Evolutionary conservation across 1,140 invertebrate genomes (phyloP), one percentile per base, ranked within the genome.

Genomic region (Papilio polytes): DNA sequence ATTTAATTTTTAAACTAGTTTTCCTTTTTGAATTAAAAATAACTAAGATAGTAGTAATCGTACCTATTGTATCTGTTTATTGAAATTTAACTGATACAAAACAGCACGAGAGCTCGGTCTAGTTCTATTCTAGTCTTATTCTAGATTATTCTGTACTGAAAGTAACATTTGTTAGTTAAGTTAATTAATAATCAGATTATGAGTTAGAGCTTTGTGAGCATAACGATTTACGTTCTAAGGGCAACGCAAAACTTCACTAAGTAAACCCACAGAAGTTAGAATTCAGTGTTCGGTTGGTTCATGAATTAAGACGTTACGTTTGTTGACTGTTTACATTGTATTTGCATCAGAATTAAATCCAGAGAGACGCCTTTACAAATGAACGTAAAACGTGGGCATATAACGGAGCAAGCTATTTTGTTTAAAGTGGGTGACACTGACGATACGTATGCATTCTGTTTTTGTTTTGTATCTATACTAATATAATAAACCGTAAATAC

Each of bases 281-380:
- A 85, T 85, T 87, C 66, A 63, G 53, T 0, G 51, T 63, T 63
- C 80, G 80, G 85, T 85, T 83, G 81, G 80, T 82, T 31, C 80
- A 84, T 84, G 86, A 86, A 87, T 87, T 83, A 86, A 85, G 81
- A 80, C 80, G 83, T 63, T 44, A 63, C 80, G 76, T 84, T 80
- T 76, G 59, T 56, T 51, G 72, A 77, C 70, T 90, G 85, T 93
- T 91, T 91, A 86, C 81, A 84, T 82, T 82, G 73, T 80, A 90
- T 91, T 90, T 89, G 87, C 88, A 91, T 91, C 85, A 87, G 88
- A 88, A 88, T 90, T 92, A 87, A 84, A 88, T 88, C 85, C 76
- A 63, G 80, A 22, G 80, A 83, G 82, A 78, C 73, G 81, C 82
- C 84, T 83, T 87, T 88, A 87, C 82, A 90, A 89, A 90, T 90